A percentile compares a stretch with the other conserved stretches of the same genome.
These are phyloP conservation scores for Megaustenia siamemsis DNA, from an alignment of 2,888 invertebrate species.

Conservation along the genomic window DNA sequence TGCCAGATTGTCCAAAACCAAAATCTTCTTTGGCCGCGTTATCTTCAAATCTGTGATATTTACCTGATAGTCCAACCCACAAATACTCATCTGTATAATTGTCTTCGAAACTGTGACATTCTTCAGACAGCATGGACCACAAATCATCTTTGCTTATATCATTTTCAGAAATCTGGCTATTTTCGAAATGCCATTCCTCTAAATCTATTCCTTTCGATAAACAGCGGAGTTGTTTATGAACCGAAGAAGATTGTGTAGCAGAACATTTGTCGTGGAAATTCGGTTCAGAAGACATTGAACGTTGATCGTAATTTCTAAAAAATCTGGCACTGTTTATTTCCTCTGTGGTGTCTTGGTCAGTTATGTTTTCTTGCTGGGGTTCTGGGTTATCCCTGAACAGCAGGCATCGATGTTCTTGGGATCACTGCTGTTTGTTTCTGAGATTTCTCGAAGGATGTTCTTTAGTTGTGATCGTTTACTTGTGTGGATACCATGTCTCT, in stretches of 20 bases:
- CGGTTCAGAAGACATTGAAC: too few species aligned
- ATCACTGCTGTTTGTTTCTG: too few species aligned
- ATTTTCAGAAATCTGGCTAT: background rate
- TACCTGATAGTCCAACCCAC: background rate
- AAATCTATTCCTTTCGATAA: background rate
- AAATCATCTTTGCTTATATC: background rate
- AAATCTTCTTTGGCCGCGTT: background rate
- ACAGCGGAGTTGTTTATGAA: background rate
- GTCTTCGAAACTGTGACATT: background rate
- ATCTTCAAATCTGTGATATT: background rate
- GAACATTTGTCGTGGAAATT: too few species aligned
- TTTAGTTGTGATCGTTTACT: too few species aligned
- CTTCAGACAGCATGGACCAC: background rate
- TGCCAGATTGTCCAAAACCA: background rate
- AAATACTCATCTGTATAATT: background rate
- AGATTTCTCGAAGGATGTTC: too few species aligned
- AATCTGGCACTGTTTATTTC: too few species aligned
- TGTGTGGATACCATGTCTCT: too few species aligned
- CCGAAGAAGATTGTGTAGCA: background rate
- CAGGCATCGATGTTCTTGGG: too few species aligned
- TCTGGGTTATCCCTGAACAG: too few species aligned
- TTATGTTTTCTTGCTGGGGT: too few species aligned
- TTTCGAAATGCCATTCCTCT: background rate
- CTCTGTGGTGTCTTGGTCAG: too few species aligned
- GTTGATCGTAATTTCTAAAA: too few species aligned